These are phyloP conservation scores for Alethe castanea DNA, from an alignment of 2,113 vertebrate species.

Conservation along the genomic window DNA sequence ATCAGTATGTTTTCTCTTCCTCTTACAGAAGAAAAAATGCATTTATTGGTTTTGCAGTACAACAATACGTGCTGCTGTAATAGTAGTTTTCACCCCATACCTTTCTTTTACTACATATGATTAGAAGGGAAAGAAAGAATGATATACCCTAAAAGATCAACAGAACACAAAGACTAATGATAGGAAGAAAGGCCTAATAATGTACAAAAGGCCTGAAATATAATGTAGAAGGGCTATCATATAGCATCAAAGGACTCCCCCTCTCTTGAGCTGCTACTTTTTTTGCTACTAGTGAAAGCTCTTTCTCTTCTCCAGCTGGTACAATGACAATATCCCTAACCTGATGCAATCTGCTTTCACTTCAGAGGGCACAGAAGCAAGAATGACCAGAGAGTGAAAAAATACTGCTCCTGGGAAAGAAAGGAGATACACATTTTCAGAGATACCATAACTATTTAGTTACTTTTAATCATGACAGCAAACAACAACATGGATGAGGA, in stretches of 20 bases:
- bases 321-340: background rate
- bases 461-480: background rate
- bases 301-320: background rate
- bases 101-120: background rate
- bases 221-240: background rate
- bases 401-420: background rate
- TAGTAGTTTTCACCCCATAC: background rate
- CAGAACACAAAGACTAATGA: background rate
- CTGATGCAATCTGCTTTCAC: background rate
- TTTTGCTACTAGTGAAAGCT: background rate
- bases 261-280: background rate
- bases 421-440: background rate
- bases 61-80: background rate
- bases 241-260: background rate
- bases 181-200: background rate
- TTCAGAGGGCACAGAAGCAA: background rate
- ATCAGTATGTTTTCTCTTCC: background rate
- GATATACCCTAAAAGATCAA: background rate
- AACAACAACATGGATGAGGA: background rate
- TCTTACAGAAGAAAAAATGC: background rate
- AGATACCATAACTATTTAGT: background rate
- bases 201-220: background rate
- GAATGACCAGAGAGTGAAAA: background rate
- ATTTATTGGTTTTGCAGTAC: background rate
- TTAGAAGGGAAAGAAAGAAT: background rate